A percentile compares a stretch with the other conserved stretches of the same genome.
These are phyloP conservation scores for Empidonax alnorum DNA, from an alignment of 2,113 vertebrate genomes.

Conservation along the genomic window DNA sequence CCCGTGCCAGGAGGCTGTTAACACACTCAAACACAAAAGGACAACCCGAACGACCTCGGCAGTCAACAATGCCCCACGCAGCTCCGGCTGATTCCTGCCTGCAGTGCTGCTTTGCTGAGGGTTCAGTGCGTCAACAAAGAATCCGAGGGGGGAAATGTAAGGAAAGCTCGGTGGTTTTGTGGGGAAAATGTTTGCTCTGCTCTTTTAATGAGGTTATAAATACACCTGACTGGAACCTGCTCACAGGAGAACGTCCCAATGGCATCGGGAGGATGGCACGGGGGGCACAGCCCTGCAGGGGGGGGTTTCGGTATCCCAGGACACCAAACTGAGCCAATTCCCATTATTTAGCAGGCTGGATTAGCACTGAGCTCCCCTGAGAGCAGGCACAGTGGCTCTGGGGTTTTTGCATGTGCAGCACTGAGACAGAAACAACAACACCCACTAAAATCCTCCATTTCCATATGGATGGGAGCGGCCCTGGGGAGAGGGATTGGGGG, in stretches of 20 bases:
- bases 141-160: accelerated
- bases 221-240: neutral
- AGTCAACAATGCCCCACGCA: accelerated
- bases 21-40: neutral
- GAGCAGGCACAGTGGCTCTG: accelerated
- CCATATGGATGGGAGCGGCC: neutral
- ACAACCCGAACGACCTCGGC: neutral
- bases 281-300: accelerated
- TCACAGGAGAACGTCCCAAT: accelerated
- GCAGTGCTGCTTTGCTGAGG: no score
- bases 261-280: accelerated
- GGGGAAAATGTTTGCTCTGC: accelerated
- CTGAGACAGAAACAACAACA: neutral
- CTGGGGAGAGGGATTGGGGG: neutral
- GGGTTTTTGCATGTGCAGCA: no score
- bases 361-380: accelerated
- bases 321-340: neutral
- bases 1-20: neutral
- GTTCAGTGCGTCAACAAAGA: neutral
- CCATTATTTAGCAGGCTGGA: neutral
- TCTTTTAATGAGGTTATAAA: neutral
- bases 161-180: accelerated
- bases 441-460: accelerated
- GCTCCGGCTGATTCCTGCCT: neutral
- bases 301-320: neutral